Evolutionary conservation across 1,140 invertebrate species (phyloP), one percentile per base, ranked within the genome.

Genomic region (Panagrolaimus sp.): DNA sequence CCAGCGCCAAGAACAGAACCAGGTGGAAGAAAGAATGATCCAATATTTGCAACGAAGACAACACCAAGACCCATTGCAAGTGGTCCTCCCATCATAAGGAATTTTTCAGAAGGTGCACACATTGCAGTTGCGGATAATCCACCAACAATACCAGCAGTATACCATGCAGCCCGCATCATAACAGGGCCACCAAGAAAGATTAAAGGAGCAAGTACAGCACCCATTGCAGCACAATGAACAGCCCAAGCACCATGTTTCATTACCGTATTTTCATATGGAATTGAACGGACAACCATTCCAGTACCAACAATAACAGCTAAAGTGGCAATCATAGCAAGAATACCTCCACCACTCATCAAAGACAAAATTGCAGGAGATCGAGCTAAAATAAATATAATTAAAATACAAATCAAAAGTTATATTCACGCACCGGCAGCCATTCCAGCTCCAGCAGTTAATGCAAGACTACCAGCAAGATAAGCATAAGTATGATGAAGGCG

Each of bases 101-200:
- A 98, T 79, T 88, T 94, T 71, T 98, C 95, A 84, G 90, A 95
- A 8, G 96, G 96, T 15, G 96, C 95, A 87, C 93, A 98, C 28
- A 91, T 88, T 28, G 95, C 94, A 21, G 97, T 88, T 1, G 91
- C 88, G 4, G 8, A 58, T 17, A 62, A 43, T 71, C 93, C 94
- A 75, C 92, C 93, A 69, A 94, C 90, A 73, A 98, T 88, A 44
- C 94, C 94, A 67, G 92, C 92, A 0, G 95, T 97, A 81, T 94
- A 95, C 88, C 90, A 90, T 46, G 92, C 93, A 67, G 95, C 96
- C 73, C 92, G 86, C 4, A 92, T 86, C 4, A 97, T 81, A 15
- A 96, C 83, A 2, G 94, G 91, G 9, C 94, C 94, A 38, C 94
- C 95, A 3, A 97, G 78, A 67, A 96, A 86, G 76, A 90, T 92